Evolutionary conservation across 2,113 vertebrate genomes (phyloP), one percentile per base, ranked within the genome.

Genomic region (Sorex araneus): DNA sequence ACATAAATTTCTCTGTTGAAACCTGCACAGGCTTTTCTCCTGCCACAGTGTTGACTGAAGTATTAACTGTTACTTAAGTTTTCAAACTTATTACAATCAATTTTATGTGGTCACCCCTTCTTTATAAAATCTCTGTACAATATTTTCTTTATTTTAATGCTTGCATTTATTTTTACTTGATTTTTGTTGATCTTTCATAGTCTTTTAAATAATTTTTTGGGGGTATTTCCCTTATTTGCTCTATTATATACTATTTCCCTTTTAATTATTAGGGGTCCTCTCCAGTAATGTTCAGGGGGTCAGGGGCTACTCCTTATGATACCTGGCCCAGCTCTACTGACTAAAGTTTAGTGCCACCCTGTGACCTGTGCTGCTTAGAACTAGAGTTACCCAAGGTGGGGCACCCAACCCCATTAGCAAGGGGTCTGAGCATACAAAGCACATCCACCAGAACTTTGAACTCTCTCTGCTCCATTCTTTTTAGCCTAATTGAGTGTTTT

Each of bases 71-170:
- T 60, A 18, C 57, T 16, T 32, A 64, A 45, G 27, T 45, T 74
- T 87, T 76, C 84, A 43, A 23, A 36, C 79, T 77, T 77, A 30
- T 50, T 60, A 66, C 28, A 84, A 84, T 80, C 57, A 91, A 89
- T 9, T 69, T 75, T 60, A 90, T 40, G 57, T 75, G 60, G 21
- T 36, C 9, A 47, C 45, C 12, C 13, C 12, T 83, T 86, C 32
- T 34, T 85, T 83, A 63, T 54, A 76, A 86, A 60, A 87, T 30
- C 32, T 92, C 74, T 94, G 78, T 12, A 32, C 6, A 43, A 34
- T 80, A 27, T 90, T 57, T 66, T 66, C 3, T 30, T 66, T 27
- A 30, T 66, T 34, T 4, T 23, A 54, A 60, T 60, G 57, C 21
- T 60, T 60, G 57, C 57, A 6, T 81, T 63, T 66, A 47, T 45